These are phyloP conservation scores for Panagrolaimus sp. DNA, from an alignment of 1,140 invertebrate species.

Conservation along the genomic window DNA sequence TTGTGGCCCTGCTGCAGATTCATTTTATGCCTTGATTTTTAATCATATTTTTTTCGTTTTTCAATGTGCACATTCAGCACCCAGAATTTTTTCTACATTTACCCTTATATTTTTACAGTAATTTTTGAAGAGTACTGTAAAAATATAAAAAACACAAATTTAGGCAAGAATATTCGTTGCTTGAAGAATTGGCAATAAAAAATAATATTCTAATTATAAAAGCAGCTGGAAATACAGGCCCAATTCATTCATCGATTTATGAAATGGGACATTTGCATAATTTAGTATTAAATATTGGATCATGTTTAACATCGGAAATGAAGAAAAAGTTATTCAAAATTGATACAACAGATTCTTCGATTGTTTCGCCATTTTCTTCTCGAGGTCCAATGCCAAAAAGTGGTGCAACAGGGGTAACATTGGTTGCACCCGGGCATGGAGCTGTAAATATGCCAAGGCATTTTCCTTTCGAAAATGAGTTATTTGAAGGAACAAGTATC, in stretches of 20 bases:
- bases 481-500: constrained; percentile 82
- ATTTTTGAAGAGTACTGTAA: no score
- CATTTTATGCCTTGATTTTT: no score
- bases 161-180: no score
- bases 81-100: constrained; percentile 77
- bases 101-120: no score
- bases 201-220: constrained; percentile 84
- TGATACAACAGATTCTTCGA: constrained; percentile 73
- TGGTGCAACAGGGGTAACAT: constrained; percentile 77
- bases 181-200: constrained; percentile 85
- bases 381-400: constrained; percentile 68
- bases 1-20: no score
- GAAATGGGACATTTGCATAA: constrained; percentile 79
- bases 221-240: constrained; percentile 88
- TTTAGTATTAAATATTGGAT: constrained; percentile 84
- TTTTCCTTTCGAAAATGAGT: constrained; percentile 75
- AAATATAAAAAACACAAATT: no score
- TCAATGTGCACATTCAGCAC: no score
- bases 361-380: constrained; percentile 89
- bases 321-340: constrained; percentile 89
- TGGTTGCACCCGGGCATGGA: constrained; percentile 90
- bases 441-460: constrained; percentile 91
- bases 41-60: no score
- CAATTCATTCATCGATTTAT: constrained; percentile 82
- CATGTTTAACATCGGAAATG: constrained; percentile 94